A percentile compares a stretch with the other conserved stretches of the same genome.
These are phyloP conservation scores for Eristalinus sepulchralis DNA, from an alignment of 2,888 invertebrate species.

Conservation along the genomic window DNA sequence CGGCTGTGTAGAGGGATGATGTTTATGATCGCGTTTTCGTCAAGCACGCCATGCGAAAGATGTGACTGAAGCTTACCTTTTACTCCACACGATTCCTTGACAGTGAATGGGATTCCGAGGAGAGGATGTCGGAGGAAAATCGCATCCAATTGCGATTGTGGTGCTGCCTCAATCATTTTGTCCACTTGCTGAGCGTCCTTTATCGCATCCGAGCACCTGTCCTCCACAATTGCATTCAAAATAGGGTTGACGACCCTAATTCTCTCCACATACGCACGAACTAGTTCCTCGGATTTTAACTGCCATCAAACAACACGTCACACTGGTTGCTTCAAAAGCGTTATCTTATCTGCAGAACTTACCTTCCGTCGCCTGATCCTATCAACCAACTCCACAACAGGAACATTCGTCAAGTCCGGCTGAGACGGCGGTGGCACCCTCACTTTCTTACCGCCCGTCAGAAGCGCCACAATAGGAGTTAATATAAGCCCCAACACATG, in stretches of 20 bases:
- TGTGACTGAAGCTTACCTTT: conserved; percentile 82
- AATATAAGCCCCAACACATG: conserved; percentile 66
- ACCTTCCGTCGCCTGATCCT: conserved; percentile 74
- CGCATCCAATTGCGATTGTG: conserved; percentile 58
- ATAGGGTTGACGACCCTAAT: conserved; percentile 85
- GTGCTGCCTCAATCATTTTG: conserved; percentile 74
- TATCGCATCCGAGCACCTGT: conserved; percentile 85
- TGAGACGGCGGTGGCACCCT: conserved; percentile 66
- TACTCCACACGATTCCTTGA: conserved; percentile 90
- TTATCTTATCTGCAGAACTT: conserved; percentile 34
- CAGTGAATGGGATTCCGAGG: conserved; percentile 90
- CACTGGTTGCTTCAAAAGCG: not conserved
- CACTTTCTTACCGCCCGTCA: conserved; percentile 45
- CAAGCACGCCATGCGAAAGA: too few species aligned
- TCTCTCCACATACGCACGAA: conserved; percentile 84
- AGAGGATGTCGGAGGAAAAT: conserved; percentile 83
- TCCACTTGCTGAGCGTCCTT: conserved; percentile 85
- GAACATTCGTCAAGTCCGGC: conserved; percentile 72
- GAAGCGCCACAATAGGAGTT: conserved; percentile 54
- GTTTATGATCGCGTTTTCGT: too few species aligned
- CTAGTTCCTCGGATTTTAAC: conserved; percentile 84
- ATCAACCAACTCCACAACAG: conserved; percentile 73
- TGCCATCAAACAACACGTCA: conserved; percentile 74
- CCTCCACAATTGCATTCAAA: conserved; percentile 87
- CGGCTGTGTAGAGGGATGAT: too few species aligned